These are phyloP conservation scores for Scarus forsteni DNA, from an alignment of 2,797 vertebrate species.

Conservation along the genomic window DNA sequence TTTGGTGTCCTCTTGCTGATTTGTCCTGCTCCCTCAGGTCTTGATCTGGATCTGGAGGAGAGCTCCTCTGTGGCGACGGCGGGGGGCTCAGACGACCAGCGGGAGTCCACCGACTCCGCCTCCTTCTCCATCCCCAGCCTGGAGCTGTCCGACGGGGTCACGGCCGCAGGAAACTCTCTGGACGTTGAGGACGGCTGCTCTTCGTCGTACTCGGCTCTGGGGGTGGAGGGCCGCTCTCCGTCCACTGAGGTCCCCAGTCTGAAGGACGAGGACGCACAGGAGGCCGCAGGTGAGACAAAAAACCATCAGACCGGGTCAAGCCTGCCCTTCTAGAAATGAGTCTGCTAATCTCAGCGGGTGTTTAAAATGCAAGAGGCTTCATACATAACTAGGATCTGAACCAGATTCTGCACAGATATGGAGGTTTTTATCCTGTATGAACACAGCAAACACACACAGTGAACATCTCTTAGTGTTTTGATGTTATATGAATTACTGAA, in stretches of 20 bases:
- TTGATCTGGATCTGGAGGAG: constrained; percentile 59
- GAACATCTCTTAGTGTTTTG: too few relatives aligned
- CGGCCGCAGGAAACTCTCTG: constrained; percentile 46
- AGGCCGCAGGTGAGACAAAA: constrained; percentile 41
- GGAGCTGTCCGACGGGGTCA: constrained; percentile 71
- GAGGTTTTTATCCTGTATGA: too few relatives aligned
- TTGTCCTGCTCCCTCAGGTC: constrained; percentile 17
- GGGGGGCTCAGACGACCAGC: constrained; percentile 66
- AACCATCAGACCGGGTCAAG: not conserved
- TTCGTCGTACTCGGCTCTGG: constrained; percentile 61
- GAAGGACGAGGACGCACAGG: constrained; percentile 35
- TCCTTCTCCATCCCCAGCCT: constrained; percentile 79
- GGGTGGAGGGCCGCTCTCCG: constrained; percentile 35
- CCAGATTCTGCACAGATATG: too few relatives aligned
- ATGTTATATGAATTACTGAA: too few relatives aligned
- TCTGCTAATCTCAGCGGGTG: too few relatives aligned
- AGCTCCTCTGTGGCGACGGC: constrained; percentile 41
- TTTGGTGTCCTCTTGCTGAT: not conserved
- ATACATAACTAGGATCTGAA: too few relatives aligned
- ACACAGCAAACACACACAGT: too few relatives aligned
- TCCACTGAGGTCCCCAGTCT: constrained; percentile 41
- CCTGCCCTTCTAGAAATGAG: too few relatives aligned
- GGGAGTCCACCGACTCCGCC: constrained; percentile 74
- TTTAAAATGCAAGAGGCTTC: too few relatives aligned
- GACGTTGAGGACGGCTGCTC: constrained; percentile 71